A percentile compares a stretch with the other conserved stretches of the same genome.
phyloP scores from a whole-genome alignment of 2,888 invertebrate genomes.

The Danaus chrysippus region DNA sequence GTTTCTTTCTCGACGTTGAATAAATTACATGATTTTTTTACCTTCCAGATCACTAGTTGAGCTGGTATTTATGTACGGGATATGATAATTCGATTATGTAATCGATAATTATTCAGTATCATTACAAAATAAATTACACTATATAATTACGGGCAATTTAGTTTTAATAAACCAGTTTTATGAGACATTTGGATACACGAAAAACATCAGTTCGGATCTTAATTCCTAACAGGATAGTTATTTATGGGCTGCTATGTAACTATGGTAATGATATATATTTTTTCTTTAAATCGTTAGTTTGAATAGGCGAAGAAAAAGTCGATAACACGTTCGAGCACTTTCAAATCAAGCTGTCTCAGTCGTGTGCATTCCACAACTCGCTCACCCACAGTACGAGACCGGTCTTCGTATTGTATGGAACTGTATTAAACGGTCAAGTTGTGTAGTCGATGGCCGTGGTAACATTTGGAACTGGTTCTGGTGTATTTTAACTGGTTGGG shows the following conservation, averaged over 20 bases:
- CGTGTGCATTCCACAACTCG: slow-evolving; percentile 74
- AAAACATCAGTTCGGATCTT: slow-evolving; percentile 40
- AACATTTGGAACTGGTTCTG: slow-evolving; percentile 41
- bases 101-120: slow-evolving; percentile 48
- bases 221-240: slow-evolving; percentile 26
- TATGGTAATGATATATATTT: slow-evolving; percentile 15
- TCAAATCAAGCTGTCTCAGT: slow-evolving; percentile 67
- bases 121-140: slow-evolving; percentile 40
- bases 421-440: slow-evolving; percentile 57
- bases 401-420: slow-evolving; percentile 74
- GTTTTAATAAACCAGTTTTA: slow-evolving; percentile 55
- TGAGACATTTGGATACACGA: slow-evolving; percentile 39
- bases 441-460: slow-evolving; percentile 45
- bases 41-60: slow-evolving; percentile 33
- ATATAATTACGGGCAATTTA: slow-evolving; percentile 58
- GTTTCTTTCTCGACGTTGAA: slow-evolving; percentile 17
- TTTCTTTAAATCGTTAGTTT: slow-evolving; percentile 26
- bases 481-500: slow-evolving; percentile 47
- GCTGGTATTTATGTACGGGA: slow-evolving; percentile 47
- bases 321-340: slow-evolving; percentile 62
- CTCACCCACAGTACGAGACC: slow-evolving; percentile 76
- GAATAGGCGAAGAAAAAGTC: slow-evolving; percentile 44
- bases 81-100: slow-evolving; percentile 59
- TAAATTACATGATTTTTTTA: slow-evolving; percentile 32
- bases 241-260: slow-evolving; percentile 19